These are phyloP conservation scores for Labeo calbasu DNA, from an alignment of 2,797 vertebrate genomes.

Conservation along the genomic window DNA sequence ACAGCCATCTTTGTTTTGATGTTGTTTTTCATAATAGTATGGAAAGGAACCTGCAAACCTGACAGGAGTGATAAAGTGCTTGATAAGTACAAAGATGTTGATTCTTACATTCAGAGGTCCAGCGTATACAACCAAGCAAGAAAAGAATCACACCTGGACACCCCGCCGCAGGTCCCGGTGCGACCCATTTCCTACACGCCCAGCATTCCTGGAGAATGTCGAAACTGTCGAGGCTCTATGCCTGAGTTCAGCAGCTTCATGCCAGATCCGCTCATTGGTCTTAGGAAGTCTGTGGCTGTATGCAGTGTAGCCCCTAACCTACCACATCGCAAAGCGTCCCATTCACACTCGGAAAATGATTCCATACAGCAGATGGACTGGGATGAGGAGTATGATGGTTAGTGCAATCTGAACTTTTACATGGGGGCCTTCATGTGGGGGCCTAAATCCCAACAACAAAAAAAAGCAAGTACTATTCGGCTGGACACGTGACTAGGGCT, in stretches of 20 bases:
- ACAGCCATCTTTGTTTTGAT: conserved; percentile 75
- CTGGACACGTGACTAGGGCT: too few relatives aligned
- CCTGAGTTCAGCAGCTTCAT: conserved; percentile 83
- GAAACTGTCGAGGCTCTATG: conserved; percentile 81
- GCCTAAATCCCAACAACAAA: too few relatives aligned
- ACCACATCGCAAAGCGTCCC: conserved; percentile 80
- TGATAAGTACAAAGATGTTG: conserved; percentile 64
- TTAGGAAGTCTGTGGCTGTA: conserved; percentile 83
- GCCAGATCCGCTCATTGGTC: conserved; percentile 79
- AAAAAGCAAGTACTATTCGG: too few relatives aligned
- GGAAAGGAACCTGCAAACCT: conserved; percentile 69
- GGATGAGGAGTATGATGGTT: conserved; percentile 85
- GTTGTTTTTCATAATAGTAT: conserved; percentile 77
- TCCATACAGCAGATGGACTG: conserved; percentile 83
- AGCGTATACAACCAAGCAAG: conserved; percentile 80
- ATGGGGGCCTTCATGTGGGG: background rate
- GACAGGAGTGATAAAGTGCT: conserved; percentile 77
- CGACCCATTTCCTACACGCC: conserved; percentile 86
- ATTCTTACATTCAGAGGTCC: conserved; percentile 81
- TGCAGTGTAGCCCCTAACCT: conserved; percentile 86
- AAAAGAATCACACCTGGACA: conserved; percentile 80
- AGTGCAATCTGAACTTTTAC: background rate
- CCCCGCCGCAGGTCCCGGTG: conserved; percentile 85
- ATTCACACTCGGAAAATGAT: conserved; percentile 82
- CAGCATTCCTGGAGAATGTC: conserved; percentile 83